Conservation (phyloP, 2,113 vertebrate genomes). For the Ascaphus truei region DNA sequence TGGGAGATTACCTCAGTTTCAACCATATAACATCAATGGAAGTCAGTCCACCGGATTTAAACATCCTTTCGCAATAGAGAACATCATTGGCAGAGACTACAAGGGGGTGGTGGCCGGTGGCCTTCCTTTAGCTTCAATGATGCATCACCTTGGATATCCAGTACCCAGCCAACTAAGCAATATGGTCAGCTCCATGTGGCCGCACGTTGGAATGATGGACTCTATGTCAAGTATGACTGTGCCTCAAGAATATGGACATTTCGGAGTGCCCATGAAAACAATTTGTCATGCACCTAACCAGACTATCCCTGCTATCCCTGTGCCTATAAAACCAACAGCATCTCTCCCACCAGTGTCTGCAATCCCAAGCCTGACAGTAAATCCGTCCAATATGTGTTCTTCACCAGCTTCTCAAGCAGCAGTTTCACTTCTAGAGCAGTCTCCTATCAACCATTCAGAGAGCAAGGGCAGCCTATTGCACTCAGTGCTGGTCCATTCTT, state of each 20-base stretch:
- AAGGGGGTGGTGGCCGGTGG: conserved; percentile 87
- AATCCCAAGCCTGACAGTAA: conserved; percentile 68
- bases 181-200: conserved; percentile 89
- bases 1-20: conserved; percentile 80
- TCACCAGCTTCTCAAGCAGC: conserved; percentile 45
- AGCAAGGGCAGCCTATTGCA: conserved; percentile 68
- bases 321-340: conserved; percentile 91
- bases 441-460: conserved; percentile 58
- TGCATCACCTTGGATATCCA: conserved; percentile 92
- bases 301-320: conserved; percentile 83
- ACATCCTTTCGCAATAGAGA: conserved; percentile 91
- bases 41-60: conserved; percentile 73
- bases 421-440: conserved; percentile 68
- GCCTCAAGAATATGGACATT: conserved; percentile 81
- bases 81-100: conserved; percentile 90
- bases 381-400: conserved; percentile 64
- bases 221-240: conserved; percentile 71
- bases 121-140: conserved; percentile 87
- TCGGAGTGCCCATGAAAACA: conserved; percentile 84
- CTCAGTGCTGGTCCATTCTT: conserved; percentile 78
- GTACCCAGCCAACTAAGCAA: conserved; percentile 83
- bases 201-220: conserved; percentile 88
- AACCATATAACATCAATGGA: conserved; percentile 60
- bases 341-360: conserved; percentile 69
- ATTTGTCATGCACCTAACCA: conserved; percentile 78